These are phyloP conservation scores for Burhinus bistriatus DNA, from an alignment of 2,113 vertebrate species.

Conservation along the genomic window DNA sequence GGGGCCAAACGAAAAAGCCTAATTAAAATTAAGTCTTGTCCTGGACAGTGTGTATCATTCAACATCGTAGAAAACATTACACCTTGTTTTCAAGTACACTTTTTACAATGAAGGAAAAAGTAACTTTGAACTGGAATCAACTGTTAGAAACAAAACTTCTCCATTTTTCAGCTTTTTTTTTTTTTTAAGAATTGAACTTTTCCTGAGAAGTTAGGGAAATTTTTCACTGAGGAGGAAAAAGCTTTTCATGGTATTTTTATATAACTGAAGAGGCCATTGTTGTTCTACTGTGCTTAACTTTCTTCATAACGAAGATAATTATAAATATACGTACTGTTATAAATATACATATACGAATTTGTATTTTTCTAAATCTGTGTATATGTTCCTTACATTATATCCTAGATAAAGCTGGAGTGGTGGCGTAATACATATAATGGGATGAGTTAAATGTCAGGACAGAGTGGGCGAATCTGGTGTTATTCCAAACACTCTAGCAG, in stretches of 20 bases:
- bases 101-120: background rate
- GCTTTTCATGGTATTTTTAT: background rate
- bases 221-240: background rate
- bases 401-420: constrained; percentile 7
- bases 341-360: background rate
- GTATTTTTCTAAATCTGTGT: constrained; percentile 23
- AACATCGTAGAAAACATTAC: background rate
- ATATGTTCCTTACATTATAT: constrained; percentile 10
- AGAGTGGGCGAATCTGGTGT: constrained; percentile 46
- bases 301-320: constrained; percentile 7
- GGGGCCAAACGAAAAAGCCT: fast-evolving
- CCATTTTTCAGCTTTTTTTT: background rate
- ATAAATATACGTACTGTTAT: constrained; percentile 4
- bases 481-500: constrained; percentile 30
- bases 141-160: background rate
- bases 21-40: background rate
- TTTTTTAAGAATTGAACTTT: background rate
- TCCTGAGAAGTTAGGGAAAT: background rate
- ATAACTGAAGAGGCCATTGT: background rate
- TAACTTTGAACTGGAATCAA: background rate
- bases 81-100: background rate
- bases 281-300: background rate
- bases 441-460: constrained; percentile 61
- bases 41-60: background rate
- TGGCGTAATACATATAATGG: constrained; percentile 4